Evolutionary conservation across 2,888 invertebrate genomes (phyloP), one percentile per base, ranked within the genome.

Genomic region (Apantesis nais): DNA sequence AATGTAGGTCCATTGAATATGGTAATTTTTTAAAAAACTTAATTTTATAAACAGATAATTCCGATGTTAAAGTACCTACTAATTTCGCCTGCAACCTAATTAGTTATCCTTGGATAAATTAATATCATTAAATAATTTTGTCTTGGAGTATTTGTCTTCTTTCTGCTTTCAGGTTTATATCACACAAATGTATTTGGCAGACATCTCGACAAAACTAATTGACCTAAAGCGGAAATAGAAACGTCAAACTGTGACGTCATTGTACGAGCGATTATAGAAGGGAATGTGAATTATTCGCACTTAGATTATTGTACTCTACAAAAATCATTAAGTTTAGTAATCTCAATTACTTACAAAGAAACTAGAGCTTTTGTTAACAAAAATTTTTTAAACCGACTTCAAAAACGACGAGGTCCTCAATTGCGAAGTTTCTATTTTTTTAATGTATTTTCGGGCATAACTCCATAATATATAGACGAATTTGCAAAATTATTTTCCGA

Each of bases 231-330:
- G 60, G n/a, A 34, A 66, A 58, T 39, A 39, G 29, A 37, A 55
- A 66, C 14, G 64, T 64, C 58, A 31, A 58, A 39, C 41, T 39
- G 29, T 41, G 39, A 34, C 58, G 58, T 29, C 31, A 66, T 16
- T 37, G 44, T 29, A 4, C 41, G 16, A 52, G 14, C 39, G 16
- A 62, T n/a, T n/a, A 31, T 64, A 55, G 34, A 58, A 7, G 19
- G 41, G 39, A 62, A 22, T 14, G 2, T 39, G 8, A 29, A 25
- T 9, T 41, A 62, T 1, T 19, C 41, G 62, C 8, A 19, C 8
- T 39, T 41, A 25, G 9, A 41, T 41, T 44, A 19, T 41, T 63
- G 19, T 55, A 55, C 25, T 25, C 12, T 14, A 25, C 29, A 55
- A 1, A 25, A 25, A 25, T 29, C 14, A 55, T 14, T 7, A 55